phyloP scores from a whole-genome alignment of 2,797 vertebrate species.

The Caiman crocodilus region DNA sequence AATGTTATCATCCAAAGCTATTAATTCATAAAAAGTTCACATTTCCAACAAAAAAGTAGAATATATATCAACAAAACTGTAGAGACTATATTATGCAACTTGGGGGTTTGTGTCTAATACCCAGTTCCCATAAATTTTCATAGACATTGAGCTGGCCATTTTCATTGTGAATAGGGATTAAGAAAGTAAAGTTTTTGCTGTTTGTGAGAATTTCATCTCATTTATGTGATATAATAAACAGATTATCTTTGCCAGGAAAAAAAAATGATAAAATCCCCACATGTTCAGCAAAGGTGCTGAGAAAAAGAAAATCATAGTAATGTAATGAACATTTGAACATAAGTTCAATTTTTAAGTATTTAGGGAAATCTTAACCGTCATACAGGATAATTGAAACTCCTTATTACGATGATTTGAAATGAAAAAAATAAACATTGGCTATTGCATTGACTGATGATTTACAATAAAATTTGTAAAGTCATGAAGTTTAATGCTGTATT shows the following conservation, averaged over 20 bases:
- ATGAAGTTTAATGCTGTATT: slow-evolving; percentile 66
- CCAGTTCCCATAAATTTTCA: slow-evolving; percentile 48
- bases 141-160: slow-evolving; percentile 66
- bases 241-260: slow-evolving; percentile 32
- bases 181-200: slow-evolving; percentile 58
- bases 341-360: slow-evolving; percentile 43
- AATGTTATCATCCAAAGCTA: not conserved
- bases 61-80: not conserved
- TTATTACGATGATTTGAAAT: slow-evolving; percentile 53
- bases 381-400: slow-evolving; percentile 22
- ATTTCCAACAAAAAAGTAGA: not conserved
- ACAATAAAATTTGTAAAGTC: slow-evolving; percentile 71
- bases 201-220: slow-evolving; percentile 47
- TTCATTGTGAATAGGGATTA: slow-evolving; percentile 53
- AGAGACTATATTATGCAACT: not conserved
- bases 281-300: slow-evolving; percentile 34
- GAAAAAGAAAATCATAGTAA: slow-evolving; percentile 15
- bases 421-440: slow-evolving; percentile 32
- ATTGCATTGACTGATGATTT: slow-evolving; percentile 64
- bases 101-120: slow-evolving; percentile 67
- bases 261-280: slow-evolving; percentile 2
- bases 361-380: slow-evolving; percentile 30
- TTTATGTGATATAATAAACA: slow-evolving; percentile 34
- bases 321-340: slow-evolving; percentile 34
- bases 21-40: not conserved